Base-by-base conservation (phyloP, 2,797 vertebrate species). In the Coilia nasus region DNA sequence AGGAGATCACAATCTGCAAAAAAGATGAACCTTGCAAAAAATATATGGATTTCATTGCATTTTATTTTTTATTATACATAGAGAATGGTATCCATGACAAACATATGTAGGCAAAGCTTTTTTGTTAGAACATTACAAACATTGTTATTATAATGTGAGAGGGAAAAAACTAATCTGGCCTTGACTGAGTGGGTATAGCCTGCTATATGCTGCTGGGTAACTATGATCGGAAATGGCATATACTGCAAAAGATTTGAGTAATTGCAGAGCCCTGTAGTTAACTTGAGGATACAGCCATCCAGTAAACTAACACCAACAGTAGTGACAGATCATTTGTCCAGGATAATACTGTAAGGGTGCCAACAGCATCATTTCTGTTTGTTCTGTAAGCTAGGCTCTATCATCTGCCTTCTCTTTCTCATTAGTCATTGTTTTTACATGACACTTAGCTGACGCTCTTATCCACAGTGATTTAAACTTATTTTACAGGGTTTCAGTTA, bases 281-380 rank as follows among this genome's bases (percentile, higher is more conserved):
- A 6, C 67, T 1, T 11, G 23, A 44, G 35, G 35, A 78, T 6
- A 41, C 28, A 71, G 28, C 35, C 71, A 44, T 78, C 71, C 17
- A 78, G 31, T 44, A 17, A 78, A 41, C 21, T 44, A 44, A 75
- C 71, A 21, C 15, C 71, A 21, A 19, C 71, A 78, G 31, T 6
- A 10, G 31, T 41, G 71, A 78, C 71, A 78, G 71, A 78, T 78
- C 35, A 78, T 78, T 78, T 14, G 21, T 35, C 21, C 71, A 41
- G 15, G 35, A 17, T 78, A 78, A 78, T 78, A n/a, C n/a, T n/a
- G n/a, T n/a, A 31, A 41, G 35, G 15, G 31, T 78, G 71, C 71
- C 71, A 78, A 31, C 35, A 21, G 14, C 14, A 67, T 2, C 67
- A 35, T 15, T 41, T 19, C 67, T 75, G 67, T 75, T 75, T 31